Evolutionary conservation across 2,113 vertebrate genomes (phyloP), one percentile per base, ranked within the genome.

Genomic region (Xiphias gladius): DNA sequence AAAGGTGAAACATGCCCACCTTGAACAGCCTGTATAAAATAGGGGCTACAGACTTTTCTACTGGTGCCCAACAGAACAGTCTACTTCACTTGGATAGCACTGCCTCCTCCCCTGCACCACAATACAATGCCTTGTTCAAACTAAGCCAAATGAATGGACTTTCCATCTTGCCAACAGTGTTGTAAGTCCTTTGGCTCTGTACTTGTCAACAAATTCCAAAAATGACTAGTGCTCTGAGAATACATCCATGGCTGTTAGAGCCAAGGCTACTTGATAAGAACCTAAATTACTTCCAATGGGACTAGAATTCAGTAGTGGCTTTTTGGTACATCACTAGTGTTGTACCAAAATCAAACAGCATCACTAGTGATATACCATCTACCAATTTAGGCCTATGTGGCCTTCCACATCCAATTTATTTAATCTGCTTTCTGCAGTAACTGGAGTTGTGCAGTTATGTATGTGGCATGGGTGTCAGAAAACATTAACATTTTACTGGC

Each of bases 71-170:
- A 78, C 73, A 88, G 82, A 90, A 87, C 86, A 76, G 72, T 80
- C 61, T 76, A 86, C 78, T 88, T 90, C 89, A 88, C 80, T 81
- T 85, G 67, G 86, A 64, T 39, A 41, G 72, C 52, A 77, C 79
- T 11, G 72, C 75, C 82, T 64, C 82, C 86, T 78, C 64, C 86
- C 76, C 70, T 76, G 66, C 9, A 0, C 68, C 70, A 93, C 91
- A 94, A 88, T 90, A 87, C 85, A 86, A 79, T 55, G 84, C 88
- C 76, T 92, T 92, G 92, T 93, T 92, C 79, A 88, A 89, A 91
- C 74, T 84, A 77, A 86, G 92, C 89, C 91, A 92, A 85, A 91
- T 83, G 74, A 89, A 89, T 88, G 65, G 83, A 90, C 84, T 81
- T 89, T 84, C 82, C 87, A 88, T 81, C 83, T 78, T 16, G 43